These are phyloP conservation scores for Narcine bancroftii DNA, from an alignment of 2,113 vertebrate genomes.

Conservation along the genomic window DNA sequence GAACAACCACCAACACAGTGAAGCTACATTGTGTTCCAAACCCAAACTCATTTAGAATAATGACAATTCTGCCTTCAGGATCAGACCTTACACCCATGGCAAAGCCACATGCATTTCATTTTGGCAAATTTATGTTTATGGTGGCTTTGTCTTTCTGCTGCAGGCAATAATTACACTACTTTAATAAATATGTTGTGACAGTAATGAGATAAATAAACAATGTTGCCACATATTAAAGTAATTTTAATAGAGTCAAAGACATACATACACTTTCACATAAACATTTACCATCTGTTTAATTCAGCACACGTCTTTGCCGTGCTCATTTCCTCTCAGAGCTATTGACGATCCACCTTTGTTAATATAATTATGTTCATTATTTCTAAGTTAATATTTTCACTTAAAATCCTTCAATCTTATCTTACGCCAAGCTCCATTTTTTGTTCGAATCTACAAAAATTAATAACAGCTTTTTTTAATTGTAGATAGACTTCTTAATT, in stretches of 20 bases:
- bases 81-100: background rate
- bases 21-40: conserved; percentile 27
- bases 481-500: background rate
- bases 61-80: background rate
- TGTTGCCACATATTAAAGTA: conserved; percentile 23
- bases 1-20: conserved; percentile 7
- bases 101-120: background rate
- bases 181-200: background rate
- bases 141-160: background rate
- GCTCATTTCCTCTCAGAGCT: background rate
- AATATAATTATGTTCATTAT: background rate
- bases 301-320: background rate
- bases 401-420: background rate
- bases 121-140: conserved; percentile 13
- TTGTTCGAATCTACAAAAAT: background rate
- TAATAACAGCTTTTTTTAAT: background rate
- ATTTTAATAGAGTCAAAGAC: conserved; percentile 31
- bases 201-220: conserved; percentile 32
- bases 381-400: background rate
- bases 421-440: background rate
- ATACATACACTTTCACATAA: conserved; percentile 18
- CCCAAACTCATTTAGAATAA: conserved; percentile 1
- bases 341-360: background rate
- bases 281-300: conserved; percentile 34
- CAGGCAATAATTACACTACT: conserved; percentile 8